Conservation (phyloP, 2,113 vertebrate genomes). For the Thymallus thymallus region DNA sequence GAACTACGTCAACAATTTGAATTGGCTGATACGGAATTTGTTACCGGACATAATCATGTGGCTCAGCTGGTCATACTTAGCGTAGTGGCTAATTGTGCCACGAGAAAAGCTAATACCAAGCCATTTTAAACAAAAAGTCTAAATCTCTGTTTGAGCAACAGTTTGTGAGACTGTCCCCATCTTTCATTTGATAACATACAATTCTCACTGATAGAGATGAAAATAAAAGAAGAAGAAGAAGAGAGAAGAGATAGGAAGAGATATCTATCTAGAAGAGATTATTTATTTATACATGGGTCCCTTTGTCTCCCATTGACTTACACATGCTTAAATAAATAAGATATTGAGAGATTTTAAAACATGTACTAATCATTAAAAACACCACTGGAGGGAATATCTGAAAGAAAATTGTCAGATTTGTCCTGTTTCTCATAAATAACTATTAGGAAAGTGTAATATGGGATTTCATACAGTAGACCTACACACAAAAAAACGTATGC, state of each 20-base stretch:
- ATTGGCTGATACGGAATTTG: no score
- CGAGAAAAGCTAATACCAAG: no score
- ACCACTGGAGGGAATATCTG: slow-evolving; percentile 7
- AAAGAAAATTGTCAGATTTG: slow-evolving; percentile 14
- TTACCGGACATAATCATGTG: no score
- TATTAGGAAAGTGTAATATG: slow-evolving; percentile 20
- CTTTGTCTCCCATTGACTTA: slow-evolving; percentile 47
- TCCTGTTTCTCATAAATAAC: slow-evolving; percentile 5
- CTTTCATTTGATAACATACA: not conserved
- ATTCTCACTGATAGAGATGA: not conserved
- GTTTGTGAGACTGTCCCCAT: not conserved
- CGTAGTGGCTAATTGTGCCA: no score
- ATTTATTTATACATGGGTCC: slow-evolving; percentile 70
- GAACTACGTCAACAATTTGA: no score
- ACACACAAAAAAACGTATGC: no score
- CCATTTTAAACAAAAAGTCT: no score
- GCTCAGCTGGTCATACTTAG: no score
- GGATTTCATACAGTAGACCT: not conserved
- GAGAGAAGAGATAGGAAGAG: no score
- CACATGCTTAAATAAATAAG: slow-evolving; percentile 56
- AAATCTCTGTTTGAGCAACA: no score
- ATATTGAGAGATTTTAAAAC: slow-evolving; percentile 15
- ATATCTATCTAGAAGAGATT: slow-evolving; percentile 53
- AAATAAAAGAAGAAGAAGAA: no score
- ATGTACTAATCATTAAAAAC: slow-evolving; percentile 32